These are phyloP conservation scores for Melanargia galathea DNA, from an alignment of 2,888 invertebrate species.

Conservation along the genomic window DNA sequence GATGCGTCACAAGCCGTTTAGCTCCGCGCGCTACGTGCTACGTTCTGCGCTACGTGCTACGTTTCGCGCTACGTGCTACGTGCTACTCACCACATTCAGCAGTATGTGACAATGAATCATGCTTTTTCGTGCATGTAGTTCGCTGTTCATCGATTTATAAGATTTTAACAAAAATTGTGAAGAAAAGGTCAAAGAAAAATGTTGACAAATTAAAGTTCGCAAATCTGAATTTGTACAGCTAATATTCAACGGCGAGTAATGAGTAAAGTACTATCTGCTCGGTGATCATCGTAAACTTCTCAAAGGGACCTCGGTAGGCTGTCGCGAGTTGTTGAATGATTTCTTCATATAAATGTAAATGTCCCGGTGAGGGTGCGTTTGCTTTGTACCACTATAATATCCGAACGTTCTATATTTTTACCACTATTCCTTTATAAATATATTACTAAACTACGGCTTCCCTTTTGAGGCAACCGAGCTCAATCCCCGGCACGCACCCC, in stretches of 20 bases:
- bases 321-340: constrained; percentile 43
- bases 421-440: too few relatives aligned
- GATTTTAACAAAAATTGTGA: background rate
- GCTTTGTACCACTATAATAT: constrained; percentile 36
- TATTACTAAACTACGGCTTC: too few relatives aligned
- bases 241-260: constrained; percentile 2
- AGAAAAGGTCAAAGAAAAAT: background rate
- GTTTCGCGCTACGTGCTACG: too few relatives aligned
- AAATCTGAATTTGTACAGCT: constrained; percentile 4
- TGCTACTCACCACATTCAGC: too few relatives aligned
- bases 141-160: too few relatives aligned
- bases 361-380: constrained; percentile 34
- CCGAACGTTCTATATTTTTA: background rate
- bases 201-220: background rate
- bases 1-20: too few relatives aligned
- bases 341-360: constrained; percentile 72
- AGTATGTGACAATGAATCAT: too few relatives aligned
- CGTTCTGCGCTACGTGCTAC: too few relatives aligned
- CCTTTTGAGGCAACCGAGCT: too few relatives aligned
- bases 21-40: too few relatives aligned
- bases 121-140: too few relatives aligned
- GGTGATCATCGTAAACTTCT: constrained; percentile 23
- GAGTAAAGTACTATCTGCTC: background rate
- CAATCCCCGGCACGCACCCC: too few relatives aligned
- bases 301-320: constrained; percentile 26